These are phyloP conservation scores for Rhogogaster chlorosoma DNA, from an alignment of 2,888 invertebrate species.

Conservation along the genomic window DNA sequence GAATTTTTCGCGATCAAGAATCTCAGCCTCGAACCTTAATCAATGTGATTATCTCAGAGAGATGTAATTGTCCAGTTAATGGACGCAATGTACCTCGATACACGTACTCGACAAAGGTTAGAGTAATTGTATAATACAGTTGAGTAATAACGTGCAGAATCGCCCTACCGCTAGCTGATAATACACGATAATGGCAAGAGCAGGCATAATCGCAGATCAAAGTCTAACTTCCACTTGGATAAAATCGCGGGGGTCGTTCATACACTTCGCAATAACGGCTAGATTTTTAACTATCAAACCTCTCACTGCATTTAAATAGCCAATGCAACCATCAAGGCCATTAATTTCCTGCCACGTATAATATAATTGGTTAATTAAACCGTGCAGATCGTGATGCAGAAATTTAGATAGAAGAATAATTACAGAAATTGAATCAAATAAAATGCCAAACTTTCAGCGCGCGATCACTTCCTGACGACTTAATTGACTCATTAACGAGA, in stretches of 20 bases:
- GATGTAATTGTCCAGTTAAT: background rate
- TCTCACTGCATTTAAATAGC: background rate
- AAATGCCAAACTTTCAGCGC: background rate
- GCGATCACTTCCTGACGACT: background rate
- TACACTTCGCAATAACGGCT: conserved; percentile 11
- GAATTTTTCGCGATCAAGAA: background rate
- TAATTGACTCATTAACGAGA: background rate
- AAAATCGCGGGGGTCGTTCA: background rate
- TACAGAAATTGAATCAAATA: background rate
- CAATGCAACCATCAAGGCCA: conserved; percentile 4
- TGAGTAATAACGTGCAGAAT: background rate
- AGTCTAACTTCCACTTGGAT: background rate
- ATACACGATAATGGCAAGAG: conserved; percentile 16
- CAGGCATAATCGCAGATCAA: background rate
- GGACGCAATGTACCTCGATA: background rate
- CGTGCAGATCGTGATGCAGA: background rate
- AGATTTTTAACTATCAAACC: conserved; percentile 11
- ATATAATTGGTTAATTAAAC: background rate
- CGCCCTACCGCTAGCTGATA: background rate
- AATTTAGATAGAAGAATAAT: background rate
- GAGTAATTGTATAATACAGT: conserved; percentile 28
- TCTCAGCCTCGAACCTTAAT: background rate
- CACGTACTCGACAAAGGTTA: conserved; percentile 30
- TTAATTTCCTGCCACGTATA: background rate
- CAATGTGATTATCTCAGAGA: background rate